Percentiles rank a stretch among this genome's conserved stretches.
phyloP scores from a whole-genome alignment of 2,797 vertebrate genomes.

The Syngnathus acus region DNA sequence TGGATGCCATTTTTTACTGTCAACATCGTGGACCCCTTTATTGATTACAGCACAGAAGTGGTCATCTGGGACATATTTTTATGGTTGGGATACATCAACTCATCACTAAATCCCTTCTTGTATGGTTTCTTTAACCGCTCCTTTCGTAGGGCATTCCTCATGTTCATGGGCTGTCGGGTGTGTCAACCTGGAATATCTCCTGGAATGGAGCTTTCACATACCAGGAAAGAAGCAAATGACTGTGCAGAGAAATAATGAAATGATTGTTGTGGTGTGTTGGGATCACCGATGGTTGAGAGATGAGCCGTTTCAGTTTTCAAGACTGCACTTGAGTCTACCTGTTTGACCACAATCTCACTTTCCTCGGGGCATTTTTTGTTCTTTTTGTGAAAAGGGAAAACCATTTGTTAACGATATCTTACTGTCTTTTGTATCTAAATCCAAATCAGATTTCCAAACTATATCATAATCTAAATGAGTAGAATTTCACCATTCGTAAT shows the following conservation, averaged over 20 bases:
- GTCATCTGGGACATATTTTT: slow-evolving; percentile 71
- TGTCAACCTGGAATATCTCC: slow-evolving; percentile 60
- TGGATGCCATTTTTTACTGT: slow-evolving; percentile 78
- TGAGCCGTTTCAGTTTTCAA: not conserved
- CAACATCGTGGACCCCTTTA: slow-evolving; percentile 74
- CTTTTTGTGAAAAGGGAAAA: not conserved
- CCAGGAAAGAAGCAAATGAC: slow-evolving; percentile 56
- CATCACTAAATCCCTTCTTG: slow-evolving; percentile 75
- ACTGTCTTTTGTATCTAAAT: not conserved
- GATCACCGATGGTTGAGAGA: not conserved
- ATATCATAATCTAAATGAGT: not conserved
- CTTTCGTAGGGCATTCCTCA: slow-evolving; percentile 72
- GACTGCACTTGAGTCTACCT: not conserved
- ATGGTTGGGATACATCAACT: slow-evolving; percentile 79
- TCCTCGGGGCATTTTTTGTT: not conserved
- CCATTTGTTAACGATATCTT: not conserved
- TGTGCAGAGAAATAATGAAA: slow-evolving; percentile 37
- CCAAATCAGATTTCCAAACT: not conserved
- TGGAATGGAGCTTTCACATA: slow-evolving; percentile 70
- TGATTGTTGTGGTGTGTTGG: not conserved
- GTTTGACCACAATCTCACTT: not conserved
- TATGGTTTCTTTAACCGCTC: slow-evolving; percentile 75
- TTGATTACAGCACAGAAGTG: slow-evolving; percentile 65
- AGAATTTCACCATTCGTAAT: not conserved
- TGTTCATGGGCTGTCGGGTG: slow-evolving; percentile 72